Conservation (phyloP, 2,888 invertebrate species). For the Bugula neritina region DNA sequence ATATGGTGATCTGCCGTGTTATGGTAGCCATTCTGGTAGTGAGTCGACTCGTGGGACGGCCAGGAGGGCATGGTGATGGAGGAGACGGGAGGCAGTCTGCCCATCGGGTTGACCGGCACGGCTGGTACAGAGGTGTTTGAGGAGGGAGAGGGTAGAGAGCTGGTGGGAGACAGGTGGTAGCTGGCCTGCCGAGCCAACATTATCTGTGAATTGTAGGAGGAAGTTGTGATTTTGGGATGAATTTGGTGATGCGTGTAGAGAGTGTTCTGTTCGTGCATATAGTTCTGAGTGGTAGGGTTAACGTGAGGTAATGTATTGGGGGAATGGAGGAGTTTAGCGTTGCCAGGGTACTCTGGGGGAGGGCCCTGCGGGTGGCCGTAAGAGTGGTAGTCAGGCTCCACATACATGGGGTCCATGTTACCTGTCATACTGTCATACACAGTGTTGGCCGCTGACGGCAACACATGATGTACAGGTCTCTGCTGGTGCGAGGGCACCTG, state of each 20-base stretch:
- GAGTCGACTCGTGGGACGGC: neutral
- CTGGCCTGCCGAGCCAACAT: conserved; percentile 7
- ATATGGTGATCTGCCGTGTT: conserved; percentile 15
- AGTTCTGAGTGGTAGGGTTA: neutral
- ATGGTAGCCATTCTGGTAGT: conserved; percentile 13
- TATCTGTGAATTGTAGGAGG: neutral
- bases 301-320: neutral
- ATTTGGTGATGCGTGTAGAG: conserved; percentile 17
- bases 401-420: neutral
- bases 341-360: conserved; percentile 21
- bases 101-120: conserved; percentile 1
- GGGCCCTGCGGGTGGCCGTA: conserved; percentile 4
- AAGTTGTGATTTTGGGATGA: conserved; percentile 7
- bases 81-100: conserved; percentile 7
- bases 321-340: neutral
- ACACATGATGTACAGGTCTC: neutral
- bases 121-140: neutral
- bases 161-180: conserved; percentile 17
- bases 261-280: conserved; percentile 12
- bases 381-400: neutral
- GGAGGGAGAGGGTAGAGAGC: conserved; percentile 10
- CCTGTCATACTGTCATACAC: neutral
- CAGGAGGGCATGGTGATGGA: conserved; percentile 14
- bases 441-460: neutral
- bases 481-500: neutral